Evolutionary conservation across 2,888 invertebrate genomes (phyloP), one percentile per base, ranked within the genome.

Genomic region (Leptopilina drosophilae): DNA sequence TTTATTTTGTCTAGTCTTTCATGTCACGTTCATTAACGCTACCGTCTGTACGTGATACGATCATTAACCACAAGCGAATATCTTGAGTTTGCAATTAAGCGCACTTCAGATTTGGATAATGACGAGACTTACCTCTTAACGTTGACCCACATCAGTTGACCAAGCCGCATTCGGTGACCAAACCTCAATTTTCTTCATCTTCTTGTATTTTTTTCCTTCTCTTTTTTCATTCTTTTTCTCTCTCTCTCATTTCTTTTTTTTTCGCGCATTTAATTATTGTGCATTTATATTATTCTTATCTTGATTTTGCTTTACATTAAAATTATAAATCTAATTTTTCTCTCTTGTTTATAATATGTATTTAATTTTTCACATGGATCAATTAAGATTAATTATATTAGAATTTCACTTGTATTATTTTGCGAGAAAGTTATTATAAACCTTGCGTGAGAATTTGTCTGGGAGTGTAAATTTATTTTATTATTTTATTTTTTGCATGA

Each of bases 101-200:
- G 69, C 67, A 49, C 33, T 64, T 46, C n/a, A 42, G 56, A 66
- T 79, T 79, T 66, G 64, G 67, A 80, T 77, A 77, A 46, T 65
- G 56, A 46, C 20, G 59, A 56, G 56, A 56, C 69, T 73, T 73
- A 56, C 73, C 49, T 73, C 65, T 77, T 78, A 80, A 73, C 73
- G 78, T 75, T 80, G 73, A 80, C 80, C 80, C 80, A 80, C 40
- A 64, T 80, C 80, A 67, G 49, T 78, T 64, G 69, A 67, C 56
- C 78, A 59, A 15, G 78, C 33, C 66, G 40, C 67, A 26, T 62
- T n/a, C 7, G 14, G 56, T 73, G 33, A 56, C 73, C 73, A 73
- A 73, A 73, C 56, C 33, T 62, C 59, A 59, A 59, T 59, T 59
- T 69, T 73, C 33, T 73, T 49, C 14, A 73, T 56, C 49, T 73